These are phyloP conservation scores for Harmothoe impar DNA, from an alignment of 2,888 invertebrate genomes.

Conservation along the genomic window DNA sequence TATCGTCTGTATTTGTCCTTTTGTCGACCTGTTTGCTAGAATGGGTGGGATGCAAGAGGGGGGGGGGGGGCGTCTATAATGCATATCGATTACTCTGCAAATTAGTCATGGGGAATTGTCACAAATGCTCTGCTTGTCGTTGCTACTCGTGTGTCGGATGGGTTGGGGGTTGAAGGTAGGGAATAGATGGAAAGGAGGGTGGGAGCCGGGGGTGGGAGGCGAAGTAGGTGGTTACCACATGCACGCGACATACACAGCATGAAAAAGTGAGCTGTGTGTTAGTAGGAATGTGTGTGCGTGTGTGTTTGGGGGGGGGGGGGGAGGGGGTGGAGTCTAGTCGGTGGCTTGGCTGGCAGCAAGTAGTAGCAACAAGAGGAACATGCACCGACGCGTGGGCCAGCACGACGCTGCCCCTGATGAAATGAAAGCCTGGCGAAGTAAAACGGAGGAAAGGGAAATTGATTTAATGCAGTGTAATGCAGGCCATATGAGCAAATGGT, in stretches of 20 bases:
- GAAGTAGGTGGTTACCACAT: background rate
- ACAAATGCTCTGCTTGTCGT: background rate
- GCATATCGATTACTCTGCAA: conserved; percentile 54
- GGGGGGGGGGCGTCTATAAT: background rate
- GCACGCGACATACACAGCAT: background rate
- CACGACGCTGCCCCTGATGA: conserved; percentile 39
- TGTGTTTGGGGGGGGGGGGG: background rate
- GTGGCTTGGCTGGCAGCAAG: background rate
- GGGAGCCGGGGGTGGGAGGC: background rate
- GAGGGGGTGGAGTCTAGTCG: background rate
- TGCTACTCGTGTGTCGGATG: background rate
- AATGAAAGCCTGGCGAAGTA: conserved; percentile 56
- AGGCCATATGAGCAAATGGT: conserved; percentile 55
- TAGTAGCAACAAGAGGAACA: conserved; percentile 19
- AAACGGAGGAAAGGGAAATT: conserved; percentile 58
- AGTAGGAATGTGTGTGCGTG: background rate
- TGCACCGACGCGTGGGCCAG: background rate
- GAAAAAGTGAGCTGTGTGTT: background rate
- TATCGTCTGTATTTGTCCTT: conserved; percentile 36
- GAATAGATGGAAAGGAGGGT: too few species aligned
- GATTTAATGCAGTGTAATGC: conserved; percentile 60
- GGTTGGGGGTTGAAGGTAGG: background rate
- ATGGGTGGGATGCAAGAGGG: background rate
- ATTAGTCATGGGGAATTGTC: conserved; percentile 57
- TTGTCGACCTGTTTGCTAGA: conserved; percentile 1